Evolutionary conservation across 92 coral and sea anemone species (phyloP).

Genomic region (Actinostola sp.): DNA sequence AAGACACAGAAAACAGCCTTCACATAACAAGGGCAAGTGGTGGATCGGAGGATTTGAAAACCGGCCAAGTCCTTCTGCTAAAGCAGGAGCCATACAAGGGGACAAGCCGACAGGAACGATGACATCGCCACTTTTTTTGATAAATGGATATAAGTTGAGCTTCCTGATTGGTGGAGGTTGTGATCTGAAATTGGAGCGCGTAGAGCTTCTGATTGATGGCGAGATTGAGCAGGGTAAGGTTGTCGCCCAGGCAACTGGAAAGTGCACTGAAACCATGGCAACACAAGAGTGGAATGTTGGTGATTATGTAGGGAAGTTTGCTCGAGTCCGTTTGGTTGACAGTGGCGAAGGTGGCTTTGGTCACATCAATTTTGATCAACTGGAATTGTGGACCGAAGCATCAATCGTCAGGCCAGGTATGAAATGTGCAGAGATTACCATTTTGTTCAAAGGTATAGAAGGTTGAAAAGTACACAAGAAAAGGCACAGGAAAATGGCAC

Average conservation of each 20-base stretch:
- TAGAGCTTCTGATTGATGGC: slow-evolving; percentile 22
- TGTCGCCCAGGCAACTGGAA: slow-evolving; percentile 33
- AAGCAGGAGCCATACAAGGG: slow-evolving; percentile 22
- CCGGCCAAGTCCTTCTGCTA: slow-evolving; percentile 13
- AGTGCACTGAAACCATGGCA: slow-evolving; percentile 32
- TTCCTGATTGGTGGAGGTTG: slow-evolving; percentile 51
- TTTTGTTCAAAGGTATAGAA: no score
- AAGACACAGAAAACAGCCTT: slow-evolving; percentile 17
- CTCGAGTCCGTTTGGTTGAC: slow-evolving; percentile 35
- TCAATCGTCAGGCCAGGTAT: no score
- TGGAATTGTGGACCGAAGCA: no score
- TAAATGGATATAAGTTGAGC: slow-evolving; percentile 13
- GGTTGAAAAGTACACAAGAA: no score
- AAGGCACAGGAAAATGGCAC: no score
- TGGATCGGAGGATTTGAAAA: slow-evolving; percentile 50
- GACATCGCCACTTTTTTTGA: slow-evolving; percentile 31
- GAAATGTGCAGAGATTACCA: no score
- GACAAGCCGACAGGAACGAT: slow-evolving; percentile 27
- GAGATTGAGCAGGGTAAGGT: no score
- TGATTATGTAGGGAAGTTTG: slow-evolving; percentile 6
- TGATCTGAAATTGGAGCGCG: slow-evolving; percentile 16
- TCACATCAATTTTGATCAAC: slow-evolving; percentile 36
- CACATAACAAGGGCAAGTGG: slow-evolving; percentile 20
- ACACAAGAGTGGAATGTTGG: slow-evolving; percentile 15
- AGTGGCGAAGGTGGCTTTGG: slow-evolving; percentile 20